A percentile compares a stretch with the other conserved stretches of the same genome.
phyloP scores from a whole-genome alignment of 53 echinoderm and acorn worm species.

The Arbacia lixula region DNA sequence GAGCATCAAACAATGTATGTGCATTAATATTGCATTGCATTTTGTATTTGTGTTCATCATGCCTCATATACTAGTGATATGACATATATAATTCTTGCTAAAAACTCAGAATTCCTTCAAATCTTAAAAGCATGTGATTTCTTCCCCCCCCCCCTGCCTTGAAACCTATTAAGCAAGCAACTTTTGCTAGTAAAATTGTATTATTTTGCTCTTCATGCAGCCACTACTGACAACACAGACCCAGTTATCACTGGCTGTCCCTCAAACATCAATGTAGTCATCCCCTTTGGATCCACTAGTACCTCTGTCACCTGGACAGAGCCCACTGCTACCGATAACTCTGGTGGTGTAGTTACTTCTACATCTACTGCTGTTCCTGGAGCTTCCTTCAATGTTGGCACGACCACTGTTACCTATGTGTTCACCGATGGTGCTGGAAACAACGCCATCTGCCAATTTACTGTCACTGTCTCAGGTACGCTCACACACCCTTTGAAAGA shows the following conservation, averaged over 20 bases:
- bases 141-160: too few species aligned
- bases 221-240: constrained; percentile 51
- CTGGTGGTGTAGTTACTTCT: constrained; percentile 28
- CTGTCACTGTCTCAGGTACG: constrained; percentile 33
- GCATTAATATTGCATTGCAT: too few species aligned
- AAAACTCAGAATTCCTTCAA: too few species aligned
- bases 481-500: too few species aligned
- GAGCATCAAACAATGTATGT: too few species aligned
- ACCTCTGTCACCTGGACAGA: constrained; percentile 51
- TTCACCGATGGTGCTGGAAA: constrained; percentile 71
- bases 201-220: neutral
- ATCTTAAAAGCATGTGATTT: too few species aligned
- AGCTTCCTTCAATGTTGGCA: constrained; percentile 50
- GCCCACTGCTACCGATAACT: constrained; percentile 75
- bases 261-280: neutral
- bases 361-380: constrained; percentile 51
- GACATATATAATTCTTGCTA: too few species aligned
- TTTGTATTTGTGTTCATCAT: too few species aligned
- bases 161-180: too few species aligned
- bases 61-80: too few species aligned
- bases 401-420: constrained; percentile 58
- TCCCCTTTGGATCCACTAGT: constrained; percentile 32
- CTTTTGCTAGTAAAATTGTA: too few species aligned
- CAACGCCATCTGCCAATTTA: constrained; percentile 53
- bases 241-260: constrained; percentile 69